Evolutionary conservation across 1,140 invertebrate species (phyloP).

Genomic region (Micrasema minimum): DNA sequence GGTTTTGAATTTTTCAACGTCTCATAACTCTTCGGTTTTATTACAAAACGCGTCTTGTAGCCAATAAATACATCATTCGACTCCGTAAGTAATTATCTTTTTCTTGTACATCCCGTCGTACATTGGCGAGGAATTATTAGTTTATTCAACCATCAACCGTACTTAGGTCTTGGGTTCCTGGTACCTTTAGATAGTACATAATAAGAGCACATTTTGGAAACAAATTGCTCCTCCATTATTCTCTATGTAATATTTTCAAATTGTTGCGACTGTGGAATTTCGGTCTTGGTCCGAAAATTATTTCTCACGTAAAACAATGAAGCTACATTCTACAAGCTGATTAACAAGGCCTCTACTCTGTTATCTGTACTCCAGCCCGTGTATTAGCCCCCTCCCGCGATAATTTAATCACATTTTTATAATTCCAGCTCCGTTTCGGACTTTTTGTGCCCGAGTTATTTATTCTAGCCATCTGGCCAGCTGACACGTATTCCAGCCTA

Average conservation of each 20-base stretch:
- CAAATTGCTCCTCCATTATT: no score
- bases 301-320: slow-evolving; percentile 35
- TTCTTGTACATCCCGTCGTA: no score
- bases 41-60: neutral
- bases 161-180: no score
- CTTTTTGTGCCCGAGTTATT: slow-evolving; percentile 16
- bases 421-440: slow-evolving; percentile 8
- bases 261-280: slow-evolving; percentile 10
- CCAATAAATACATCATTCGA: neutral
- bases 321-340: slow-evolving; percentile 12
- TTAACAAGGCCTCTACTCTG: slow-evolving; percentile 29
- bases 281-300: slow-evolving; percentile 15
- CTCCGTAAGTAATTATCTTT: neutral
- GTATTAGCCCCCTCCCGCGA: slow-evolving; percentile 14
- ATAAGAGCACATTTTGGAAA: neutral
- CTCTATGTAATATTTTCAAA: slow-evolving; percentile 4
- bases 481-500: slow-evolving; percentile 9
- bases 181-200: neutral
- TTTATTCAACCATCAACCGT: no score
- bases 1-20: slow-evolving; percentile 3
- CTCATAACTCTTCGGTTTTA: neutral
- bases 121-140: no score
- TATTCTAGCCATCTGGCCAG: slow-evolving; percentile 14
- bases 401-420: slow-evolving; percentile 24
- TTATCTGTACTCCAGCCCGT: slow-evolving; percentile 1